These are phyloP conservation scores for Danio aesculapii DNA, from an alignment of 2,797 vertebrate species.

Conservation along the genomic window DNA sequence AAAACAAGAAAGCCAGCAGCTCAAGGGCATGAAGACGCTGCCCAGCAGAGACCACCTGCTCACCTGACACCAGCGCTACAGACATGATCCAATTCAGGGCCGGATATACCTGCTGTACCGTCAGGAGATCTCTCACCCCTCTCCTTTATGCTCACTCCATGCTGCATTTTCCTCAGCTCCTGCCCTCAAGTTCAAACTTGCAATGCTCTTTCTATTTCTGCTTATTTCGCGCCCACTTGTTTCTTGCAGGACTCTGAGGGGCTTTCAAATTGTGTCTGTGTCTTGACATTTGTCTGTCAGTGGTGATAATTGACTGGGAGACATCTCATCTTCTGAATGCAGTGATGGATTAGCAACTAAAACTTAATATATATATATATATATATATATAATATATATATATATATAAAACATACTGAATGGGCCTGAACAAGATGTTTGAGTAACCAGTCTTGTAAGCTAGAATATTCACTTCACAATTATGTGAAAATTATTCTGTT, in stretches of 20 bases:
- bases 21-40: conserved; percentile 37
- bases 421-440: too few species aligned
- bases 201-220: conserved; percentile 22
- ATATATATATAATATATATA: too few species aligned
- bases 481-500: too few species aligned
- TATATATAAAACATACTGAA: too few species aligned
- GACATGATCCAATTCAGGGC: conserved; percentile 22
- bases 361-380: too few species aligned
- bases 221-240: not conserved
- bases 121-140: conserved; percentile 27
- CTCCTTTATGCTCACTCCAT: conserved; percentile 22
- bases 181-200: conserved; percentile 18
- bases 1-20: conserved; percentile 43
- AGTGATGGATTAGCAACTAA: too few species aligned
- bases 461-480: too few species aligned
- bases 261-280: conserved; percentile 75
- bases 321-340: conserved; percentile 72
- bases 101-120: conserved; percentile 31
- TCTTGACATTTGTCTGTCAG: conserved; percentile 67
- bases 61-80: conserved; percentile 29
- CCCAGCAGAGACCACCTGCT: conserved; percentile 47
- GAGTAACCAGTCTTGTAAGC: too few species aligned
- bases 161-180: conserved; percentile 6
- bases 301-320: conserved; percentile 72
- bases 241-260: conserved; percentile 57